Conservation (phyloP, 1,140 invertebrate genomes). For the Pemphigus obesinymphae region DNA sequence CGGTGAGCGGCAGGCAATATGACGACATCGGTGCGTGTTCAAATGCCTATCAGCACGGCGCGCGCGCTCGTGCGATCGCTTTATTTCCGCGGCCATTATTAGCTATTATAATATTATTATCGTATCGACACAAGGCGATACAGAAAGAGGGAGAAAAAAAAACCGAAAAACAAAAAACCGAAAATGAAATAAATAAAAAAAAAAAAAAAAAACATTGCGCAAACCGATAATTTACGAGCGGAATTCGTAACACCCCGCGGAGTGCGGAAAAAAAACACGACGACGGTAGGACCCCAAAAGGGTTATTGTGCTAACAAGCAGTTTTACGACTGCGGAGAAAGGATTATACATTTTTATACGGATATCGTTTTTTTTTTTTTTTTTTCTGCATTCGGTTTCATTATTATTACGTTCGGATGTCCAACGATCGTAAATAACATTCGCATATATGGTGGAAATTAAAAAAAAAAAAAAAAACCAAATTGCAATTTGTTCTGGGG, state of each 20-base stretch:
- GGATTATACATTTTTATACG: slow-evolving; percentile 21
- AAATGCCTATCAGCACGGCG: slow-evolving; percentile 30
- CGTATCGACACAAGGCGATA: neutral
- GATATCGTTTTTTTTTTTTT: slow-evolving; percentile 13
- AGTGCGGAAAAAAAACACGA: neutral
- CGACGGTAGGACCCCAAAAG: slow-evolving; percentile 17
- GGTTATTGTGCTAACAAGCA: slow-evolving; percentile 34
- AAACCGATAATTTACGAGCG: slow-evolving; percentile 32
- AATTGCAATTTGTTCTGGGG: neutral
- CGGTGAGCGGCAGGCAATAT: slow-evolving; percentile 10
- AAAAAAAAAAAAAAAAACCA: slow-evolving; percentile 19
- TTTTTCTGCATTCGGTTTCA: slow-evolving; percentile 4
- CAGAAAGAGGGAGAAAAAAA: neutral
- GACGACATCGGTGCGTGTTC: slow-evolving; percentile 36
- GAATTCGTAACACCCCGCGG: slow-evolving; percentile 20
- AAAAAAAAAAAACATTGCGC: neutral
- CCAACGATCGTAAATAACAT: slow-evolving; percentile 22
- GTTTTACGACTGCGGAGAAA: slow-evolving; percentile 30
- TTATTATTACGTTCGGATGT: slow-evolving; percentile 18
- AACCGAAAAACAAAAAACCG: neutral
- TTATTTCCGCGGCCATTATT: neutral
- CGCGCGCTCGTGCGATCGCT: neutral
- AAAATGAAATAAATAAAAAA: neutral
- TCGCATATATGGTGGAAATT: neutral
- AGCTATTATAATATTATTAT: neutral